phyloP scores from a whole-genome alignment of 2,797 vertebrate genomes.

The Pangasius larnaudii region DNA sequence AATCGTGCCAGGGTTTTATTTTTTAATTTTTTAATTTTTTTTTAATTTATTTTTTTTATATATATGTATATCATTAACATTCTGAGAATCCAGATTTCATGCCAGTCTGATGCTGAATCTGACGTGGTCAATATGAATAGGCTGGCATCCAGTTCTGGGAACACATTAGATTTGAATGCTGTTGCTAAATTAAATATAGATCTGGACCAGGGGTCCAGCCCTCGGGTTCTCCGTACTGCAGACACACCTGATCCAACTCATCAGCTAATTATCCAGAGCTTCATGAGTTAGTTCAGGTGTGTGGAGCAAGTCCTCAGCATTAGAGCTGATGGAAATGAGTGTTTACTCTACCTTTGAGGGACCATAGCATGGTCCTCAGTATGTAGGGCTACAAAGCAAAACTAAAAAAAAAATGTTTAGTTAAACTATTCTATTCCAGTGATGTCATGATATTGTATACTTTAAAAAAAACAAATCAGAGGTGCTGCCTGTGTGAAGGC shows the following conservation, averaged over 20 bases:
- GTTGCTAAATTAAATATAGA: neutral
- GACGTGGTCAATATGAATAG: neutral
- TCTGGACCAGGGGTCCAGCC: neutral
- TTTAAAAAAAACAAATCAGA: neutral
- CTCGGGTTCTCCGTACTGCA: neutral
- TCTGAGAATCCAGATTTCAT: neutral
- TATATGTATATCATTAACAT: neutral
- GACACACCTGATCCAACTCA: neutral
- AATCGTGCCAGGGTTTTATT: neutral
- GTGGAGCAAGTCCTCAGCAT: neutral
- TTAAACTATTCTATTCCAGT: no score
- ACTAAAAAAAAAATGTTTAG: neutral
- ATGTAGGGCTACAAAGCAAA: neutral
- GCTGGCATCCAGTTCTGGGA: neutral
- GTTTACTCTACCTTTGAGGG: neutral
- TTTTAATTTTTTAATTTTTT: no score
- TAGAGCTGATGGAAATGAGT: neutral
- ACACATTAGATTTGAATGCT: neutral
- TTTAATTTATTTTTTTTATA: neutral
- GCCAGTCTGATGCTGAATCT: neutral
- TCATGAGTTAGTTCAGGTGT: constrained; percentile 5
- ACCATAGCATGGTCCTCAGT: no score
- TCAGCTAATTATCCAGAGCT: constrained; percentile 10
- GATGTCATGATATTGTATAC: neutral
- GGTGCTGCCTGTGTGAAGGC: neutral